phyloP scores from a whole-genome alignment of 64 coral and sea anemone genomes.

The Porites australiensis region DNA sequence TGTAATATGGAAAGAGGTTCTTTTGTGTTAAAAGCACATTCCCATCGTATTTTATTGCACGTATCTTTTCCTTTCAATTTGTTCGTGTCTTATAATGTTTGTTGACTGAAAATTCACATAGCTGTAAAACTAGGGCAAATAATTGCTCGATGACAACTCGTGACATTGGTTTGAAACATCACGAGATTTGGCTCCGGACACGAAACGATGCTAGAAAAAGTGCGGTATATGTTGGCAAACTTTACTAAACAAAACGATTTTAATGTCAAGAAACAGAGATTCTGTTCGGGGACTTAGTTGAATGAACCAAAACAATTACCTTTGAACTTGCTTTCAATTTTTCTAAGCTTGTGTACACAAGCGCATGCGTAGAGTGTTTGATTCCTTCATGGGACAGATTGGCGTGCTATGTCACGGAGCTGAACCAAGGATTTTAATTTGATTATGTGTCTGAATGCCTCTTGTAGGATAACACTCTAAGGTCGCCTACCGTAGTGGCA shows the following conservation, averaged over 20 bases:
- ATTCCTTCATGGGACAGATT: slow-evolving; percentile 26
- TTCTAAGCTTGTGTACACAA: slow-evolving; percentile 6
- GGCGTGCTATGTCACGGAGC: slow-evolving; percentile 8
- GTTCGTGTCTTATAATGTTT: slow-evolving; percentile 8
- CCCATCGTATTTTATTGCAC: not conserved
- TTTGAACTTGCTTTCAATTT: slow-evolving; percentile 23
- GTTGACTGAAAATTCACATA: slow-evolving; percentile 33
- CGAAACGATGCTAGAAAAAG: not conserved
- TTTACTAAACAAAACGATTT: slow-evolving; percentile 2
- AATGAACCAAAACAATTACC: not conserved
- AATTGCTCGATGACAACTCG: not conserved
- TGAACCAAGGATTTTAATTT: not conserved
- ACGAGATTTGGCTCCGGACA: not conserved
- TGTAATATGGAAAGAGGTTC: not conserved
- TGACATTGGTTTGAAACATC: slow-evolving; percentile 9
- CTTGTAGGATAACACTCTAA: slow-evolving; percentile 16
- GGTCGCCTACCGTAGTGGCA: slow-evolving; percentile 21
- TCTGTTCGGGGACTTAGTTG: not conserved
- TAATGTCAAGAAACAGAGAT: slow-evolving; percentile 7
- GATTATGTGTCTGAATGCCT: slow-evolving; percentile 12
- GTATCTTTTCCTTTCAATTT: slow-evolving; percentile 14
- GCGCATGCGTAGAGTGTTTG: not conserved
- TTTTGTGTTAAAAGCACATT: not conserved
- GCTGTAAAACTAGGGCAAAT: slow-evolving; percentile 45
- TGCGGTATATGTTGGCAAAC: not conserved